Evolutionary conservation across 2,113 vertebrate species (phyloP).

Genomic region (Pleuronectes platessa): DNA sequence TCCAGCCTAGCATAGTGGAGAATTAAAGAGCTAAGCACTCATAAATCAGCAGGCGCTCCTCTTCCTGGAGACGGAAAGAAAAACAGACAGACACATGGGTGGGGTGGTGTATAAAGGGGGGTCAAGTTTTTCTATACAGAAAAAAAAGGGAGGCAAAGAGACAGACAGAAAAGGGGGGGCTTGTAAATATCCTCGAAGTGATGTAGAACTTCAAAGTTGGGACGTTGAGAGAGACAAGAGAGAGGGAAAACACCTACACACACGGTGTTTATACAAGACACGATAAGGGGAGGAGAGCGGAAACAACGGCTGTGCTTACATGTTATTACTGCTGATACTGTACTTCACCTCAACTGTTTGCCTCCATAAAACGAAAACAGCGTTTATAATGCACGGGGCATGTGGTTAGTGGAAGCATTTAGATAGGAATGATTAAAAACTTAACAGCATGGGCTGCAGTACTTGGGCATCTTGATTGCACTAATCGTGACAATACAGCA

Average conservation of each 20-base stretch:
- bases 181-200: conserved; percentile 52
- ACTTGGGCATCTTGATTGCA: not conserved
- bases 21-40: conserved; percentile 70
- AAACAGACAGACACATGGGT: conserved; percentile 38
- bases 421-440: conserved; percentile 8
- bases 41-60: conserved; percentile 64
- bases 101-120: conserved; percentile 21
- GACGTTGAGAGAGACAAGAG: conserved; percentile 23
- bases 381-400: conserved; percentile 7
- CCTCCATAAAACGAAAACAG: conserved; percentile 5
- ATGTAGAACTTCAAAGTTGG: conserved; percentile 40
- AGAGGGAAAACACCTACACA: not conserved
- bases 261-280: conserved; percentile 34
- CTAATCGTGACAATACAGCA: not conserved
- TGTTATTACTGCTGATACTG: conserved; percentile 30
- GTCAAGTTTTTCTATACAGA: conserved; percentile 17
- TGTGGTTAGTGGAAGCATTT: conserved; percentile 10
- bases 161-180: conserved; percentile 14
- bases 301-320: conserved; percentile 2
- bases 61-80: conserved; percentile 58
- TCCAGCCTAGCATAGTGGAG: conserved; percentile 32
- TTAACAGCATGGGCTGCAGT: not conserved
- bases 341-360: conserved; percentile 4
- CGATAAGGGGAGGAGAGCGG: conserved; percentile 29
- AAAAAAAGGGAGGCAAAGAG: conserved; percentile 14